These are phyloP conservation scores for Lepidochitona cinerea DNA, from an alignment of 2,888 invertebrate species.

Conservation along the genomic window DNA sequence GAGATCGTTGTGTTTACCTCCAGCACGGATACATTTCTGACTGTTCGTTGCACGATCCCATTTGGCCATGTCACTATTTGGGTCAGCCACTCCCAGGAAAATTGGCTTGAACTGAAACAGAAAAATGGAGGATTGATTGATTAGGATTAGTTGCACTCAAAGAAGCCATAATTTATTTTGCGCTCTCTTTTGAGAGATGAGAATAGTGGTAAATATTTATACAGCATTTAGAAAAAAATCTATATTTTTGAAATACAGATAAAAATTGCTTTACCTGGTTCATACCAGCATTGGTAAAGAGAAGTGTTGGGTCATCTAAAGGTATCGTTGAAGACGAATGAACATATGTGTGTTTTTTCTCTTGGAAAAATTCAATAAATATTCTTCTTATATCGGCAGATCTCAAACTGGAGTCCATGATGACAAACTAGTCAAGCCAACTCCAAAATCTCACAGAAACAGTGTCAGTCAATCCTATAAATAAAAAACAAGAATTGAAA, in stretches of 20 bases:
- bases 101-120: constrained; percentile 90
- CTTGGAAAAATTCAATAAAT: constrained; percentile 90
- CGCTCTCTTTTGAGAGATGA: too few species aligned
- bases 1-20: constrained; percentile 99
- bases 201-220: too few species aligned
- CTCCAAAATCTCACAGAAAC: too few species aligned
- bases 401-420: constrained; percentile 48
- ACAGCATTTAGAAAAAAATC: too few species aligned
- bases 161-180: too few species aligned
- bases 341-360: constrained; percentile 88
- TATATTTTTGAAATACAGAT: too few species aligned
- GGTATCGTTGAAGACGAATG: constrained; percentile 99
- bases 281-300: constrained; percentile 99
- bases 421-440: background rate
- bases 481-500: too few species aligned
- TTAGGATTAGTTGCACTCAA: too few species aligned
- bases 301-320: constrained; percentile 95
- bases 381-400: constrained; percentile 86
- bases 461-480: too few species aligned
- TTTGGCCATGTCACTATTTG: constrained; percentile 94
- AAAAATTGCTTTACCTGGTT: constrained; percentile 87
- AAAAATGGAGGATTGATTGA: too few species aligned
- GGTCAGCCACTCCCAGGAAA: constrained; percentile 96
- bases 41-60: constrained; percentile 91
- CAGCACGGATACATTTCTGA: constrained; percentile 99